A percentile compares a stretch with the other conserved stretches of the same genome.
Conservation (phyloP, 2,888 invertebrate species). For the Synanthedon tipuliformis region DNA sequence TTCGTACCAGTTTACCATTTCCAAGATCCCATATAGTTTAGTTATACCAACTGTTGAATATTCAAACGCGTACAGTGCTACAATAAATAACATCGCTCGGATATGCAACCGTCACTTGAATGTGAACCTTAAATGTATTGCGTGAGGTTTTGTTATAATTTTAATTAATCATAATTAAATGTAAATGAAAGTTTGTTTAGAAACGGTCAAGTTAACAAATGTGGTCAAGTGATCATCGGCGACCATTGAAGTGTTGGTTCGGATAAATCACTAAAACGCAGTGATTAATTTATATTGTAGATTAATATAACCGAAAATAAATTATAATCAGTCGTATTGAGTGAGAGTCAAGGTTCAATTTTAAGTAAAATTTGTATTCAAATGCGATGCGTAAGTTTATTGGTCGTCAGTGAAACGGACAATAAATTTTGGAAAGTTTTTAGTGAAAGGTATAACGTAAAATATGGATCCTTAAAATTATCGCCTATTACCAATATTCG, state of each 20-base stretch:
- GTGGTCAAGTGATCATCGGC: background rate
- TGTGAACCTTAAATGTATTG: too few species aligned
- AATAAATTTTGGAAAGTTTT: slow-evolving; percentile 44
- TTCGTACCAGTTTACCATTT: background rate
- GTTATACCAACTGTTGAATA: slow-evolving; percentile 7
- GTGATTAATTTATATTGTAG: slow-evolving; percentile 35
- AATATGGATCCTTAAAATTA: background rate
- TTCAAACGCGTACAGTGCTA: slow-evolving; percentile 6
- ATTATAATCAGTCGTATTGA: too few species aligned
- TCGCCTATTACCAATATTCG: background rate
- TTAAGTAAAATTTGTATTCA: too few species aligned
- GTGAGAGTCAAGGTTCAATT: too few species aligned
- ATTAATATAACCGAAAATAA: background rate
- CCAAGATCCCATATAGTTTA: slow-evolving; percentile 3
- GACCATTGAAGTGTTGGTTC: slow-evolving; percentile 22
- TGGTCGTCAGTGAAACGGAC: slow-evolving; percentile 25
- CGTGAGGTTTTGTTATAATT: too few species aligned
- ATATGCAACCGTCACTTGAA: too few species aligned
- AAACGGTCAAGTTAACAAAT: background rate
- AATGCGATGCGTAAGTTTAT: slow-evolving; percentile 17
- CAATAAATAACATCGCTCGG: too few species aligned
- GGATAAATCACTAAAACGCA: slow-evolving; percentile 38
- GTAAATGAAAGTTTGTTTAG: background rate
- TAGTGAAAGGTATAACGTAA: slow-evolving; percentile 12
- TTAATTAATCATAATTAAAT: background rate